Evolutionary conservation across 2,797 vertebrate species (phyloP).

Genomic region (Malacoctenus gilli): DNA sequence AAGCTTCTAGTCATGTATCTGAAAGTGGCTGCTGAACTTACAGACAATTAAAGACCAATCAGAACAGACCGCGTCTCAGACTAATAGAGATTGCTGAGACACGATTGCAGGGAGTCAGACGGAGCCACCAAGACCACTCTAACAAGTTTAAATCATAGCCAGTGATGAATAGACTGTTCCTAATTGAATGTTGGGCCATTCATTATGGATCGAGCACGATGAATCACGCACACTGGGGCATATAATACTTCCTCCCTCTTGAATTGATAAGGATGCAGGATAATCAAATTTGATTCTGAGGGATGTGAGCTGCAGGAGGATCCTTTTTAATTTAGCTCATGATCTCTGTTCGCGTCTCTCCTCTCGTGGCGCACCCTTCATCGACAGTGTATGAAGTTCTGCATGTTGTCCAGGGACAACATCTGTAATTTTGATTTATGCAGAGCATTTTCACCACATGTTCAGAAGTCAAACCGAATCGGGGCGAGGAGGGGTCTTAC

Average conservation of each 20-base stretch:
- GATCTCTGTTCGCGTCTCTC: constrained; percentile 16
- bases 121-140: constrained; percentile 31
- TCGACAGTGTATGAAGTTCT: too few relatives aligned
- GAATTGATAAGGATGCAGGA: constrained; percentile 58
- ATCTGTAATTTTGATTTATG: too few relatives aligned
- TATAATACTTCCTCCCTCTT: constrained; percentile 57
- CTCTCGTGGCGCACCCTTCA: constrained; percentile 9
- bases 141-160: constrained; percentile 56
- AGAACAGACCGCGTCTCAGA: constrained; percentile 18
- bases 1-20: constrained; percentile 33
- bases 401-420: too few relatives aligned
- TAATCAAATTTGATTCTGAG: constrained; percentile 62
- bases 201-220: constrained; percentile 57
- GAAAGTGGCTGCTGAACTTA: constrained; percentile 18
- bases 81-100: too few relatives aligned
- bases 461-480: too few relatives aligned
- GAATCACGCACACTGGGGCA: constrained; percentile 35
- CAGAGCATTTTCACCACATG: too few relatives aligned
- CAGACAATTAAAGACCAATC: constrained; percentile 26
- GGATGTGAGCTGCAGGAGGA: constrained; percentile 54
- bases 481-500: too few relatives aligned
- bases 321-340: constrained; percentile 51
- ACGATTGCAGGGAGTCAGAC: too few relatives aligned
- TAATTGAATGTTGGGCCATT: constrained; percentile 70
- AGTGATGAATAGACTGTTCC: constrained; percentile 63